A percentile compares a stretch with the other conserved stretches of the same genome.
phyloP scores from a whole-genome alignment of 2,797 vertebrate genomes.

The Sphenodon punctatus region DNA sequence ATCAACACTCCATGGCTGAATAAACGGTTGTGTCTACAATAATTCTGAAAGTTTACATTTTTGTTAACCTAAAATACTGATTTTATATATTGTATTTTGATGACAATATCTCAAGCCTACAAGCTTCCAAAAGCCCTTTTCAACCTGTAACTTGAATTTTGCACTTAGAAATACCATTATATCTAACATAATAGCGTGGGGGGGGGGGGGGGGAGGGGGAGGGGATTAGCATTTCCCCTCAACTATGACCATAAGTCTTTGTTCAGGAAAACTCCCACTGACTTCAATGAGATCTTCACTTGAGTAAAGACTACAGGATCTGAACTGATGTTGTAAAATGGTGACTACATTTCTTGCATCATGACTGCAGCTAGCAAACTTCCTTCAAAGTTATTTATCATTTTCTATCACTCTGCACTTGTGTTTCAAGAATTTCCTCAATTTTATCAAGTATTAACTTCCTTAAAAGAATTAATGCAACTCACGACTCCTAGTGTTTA shows the following conservation, averaged over 20 bases:
- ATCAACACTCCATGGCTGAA: no score
- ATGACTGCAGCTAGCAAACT: constrained; percentile 10
- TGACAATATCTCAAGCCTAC: neutral
- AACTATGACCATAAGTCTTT: neutral
- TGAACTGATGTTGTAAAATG: neutral
- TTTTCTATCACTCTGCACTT: constrained; percentile 23
- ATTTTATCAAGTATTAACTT: constrained; percentile 7
- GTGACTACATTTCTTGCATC: constrained; percentile 1
- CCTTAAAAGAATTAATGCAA: neutral
- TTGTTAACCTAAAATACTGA: neutral
- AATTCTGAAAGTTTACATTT: neutral
- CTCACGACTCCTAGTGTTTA: neutral
- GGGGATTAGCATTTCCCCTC: neutral
- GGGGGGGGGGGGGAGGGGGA: no score
- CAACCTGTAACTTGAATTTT: neutral
- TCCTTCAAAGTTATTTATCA: constrained; percentile 36
- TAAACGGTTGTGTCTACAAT: no score
- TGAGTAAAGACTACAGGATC: constrained; percentile 3
- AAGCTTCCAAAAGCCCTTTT: no score
- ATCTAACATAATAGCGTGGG: no score
- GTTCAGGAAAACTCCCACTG: neutral
- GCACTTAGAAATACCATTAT: neutral
- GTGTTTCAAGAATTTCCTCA: constrained; percentile 24
- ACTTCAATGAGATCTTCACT: neutral
- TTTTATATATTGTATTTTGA: neutral